Evolutionary conservation across 1,140 invertebrate species (phyloP).

Genomic region (Tetragonula clypearis): DNA sequence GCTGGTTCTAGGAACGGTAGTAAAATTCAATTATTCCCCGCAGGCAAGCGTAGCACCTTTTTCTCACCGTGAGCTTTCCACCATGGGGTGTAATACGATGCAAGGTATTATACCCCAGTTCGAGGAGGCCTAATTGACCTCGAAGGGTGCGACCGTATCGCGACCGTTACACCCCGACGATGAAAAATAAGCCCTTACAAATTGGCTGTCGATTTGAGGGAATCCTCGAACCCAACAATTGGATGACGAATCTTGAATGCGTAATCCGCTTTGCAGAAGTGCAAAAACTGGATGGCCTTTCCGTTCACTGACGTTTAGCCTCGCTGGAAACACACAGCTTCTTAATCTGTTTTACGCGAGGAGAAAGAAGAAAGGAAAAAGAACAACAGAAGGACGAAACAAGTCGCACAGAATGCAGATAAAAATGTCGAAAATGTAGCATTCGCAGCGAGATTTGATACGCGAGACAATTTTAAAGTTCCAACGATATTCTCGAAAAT

Average conservation of each 20-base stretch:
- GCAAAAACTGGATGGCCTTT: constrained; percentile 17
- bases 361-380: background rate
- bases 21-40: constrained; percentile 48
- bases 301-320: background rate
- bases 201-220: constrained; percentile 42
- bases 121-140: constrained; percentile 66
- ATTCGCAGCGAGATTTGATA: too few species aligned
- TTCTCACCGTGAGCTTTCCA: constrained; percentile 20
- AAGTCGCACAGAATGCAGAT: too few species aligned
- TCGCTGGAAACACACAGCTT: background rate
- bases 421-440: too few species aligned
- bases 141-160: constrained; percentile 55
- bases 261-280: constrained; percentile 41
- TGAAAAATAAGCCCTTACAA: constrained; percentile 50
- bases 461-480: too few species aligned
- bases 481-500: too few species aligned
- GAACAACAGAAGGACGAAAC: background rate
- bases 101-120: constrained; percentile 56
- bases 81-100: constrained; percentile 59
- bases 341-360: background rate
- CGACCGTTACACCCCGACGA: constrained; percentile 58
- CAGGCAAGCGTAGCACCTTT: background rate
- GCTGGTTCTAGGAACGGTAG: background rate
- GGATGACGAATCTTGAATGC: background rate
- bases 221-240: constrained; percentile 28